Percentiles rank a stretch among this genome's conserved stretches.
These are phyloP conservation scores for Scaptomyza cyrtandrae DNA, from an alignment of 2,888 invertebrate genomes.

Conservation along the genomic window DNA sequence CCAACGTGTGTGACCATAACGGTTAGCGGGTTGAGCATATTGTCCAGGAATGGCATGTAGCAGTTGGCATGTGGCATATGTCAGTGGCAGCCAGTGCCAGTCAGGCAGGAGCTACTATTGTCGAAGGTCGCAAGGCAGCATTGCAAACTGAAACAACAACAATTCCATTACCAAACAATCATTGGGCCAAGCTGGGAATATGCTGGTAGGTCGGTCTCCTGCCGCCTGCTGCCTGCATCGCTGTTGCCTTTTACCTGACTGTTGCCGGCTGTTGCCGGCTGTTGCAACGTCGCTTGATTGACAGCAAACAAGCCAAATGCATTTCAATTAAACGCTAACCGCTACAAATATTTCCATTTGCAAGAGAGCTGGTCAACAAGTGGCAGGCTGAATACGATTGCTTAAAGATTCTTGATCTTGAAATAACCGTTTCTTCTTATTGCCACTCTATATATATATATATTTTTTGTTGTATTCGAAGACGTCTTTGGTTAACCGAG, in stretches of 20 bases:
- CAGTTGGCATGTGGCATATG: slow-evolving; percentile 13
- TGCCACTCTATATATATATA: slow-evolving; percentile 33
- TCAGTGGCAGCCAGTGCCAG: slow-evolving; percentile 8
- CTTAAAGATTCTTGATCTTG: slow-evolving; percentile 26
- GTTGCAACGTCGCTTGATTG: slow-evolving; percentile 66
- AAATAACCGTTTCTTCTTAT: slow-evolving; percentile 19
- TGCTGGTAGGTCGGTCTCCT: slow-evolving; percentile 6
- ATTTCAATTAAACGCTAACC: slow-evolving; percentile 82
- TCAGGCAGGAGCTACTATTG: background rate
- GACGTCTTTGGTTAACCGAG: slow-evolving; percentile 37
- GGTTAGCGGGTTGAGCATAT: slow-evolving; percentile 12
- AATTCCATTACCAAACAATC: slow-evolving; percentile 47
- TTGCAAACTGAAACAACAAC: slow-evolving; percentile 24
- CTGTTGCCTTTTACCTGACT: slow-evolving; percentile 5
- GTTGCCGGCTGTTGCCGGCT: slow-evolving; percentile 13
- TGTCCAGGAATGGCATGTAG: slow-evolving; percentile 6
- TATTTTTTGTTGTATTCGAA: slow-evolving; percentile 40
- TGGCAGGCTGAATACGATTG: slow-evolving; percentile 41
- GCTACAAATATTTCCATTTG: slow-evolving; percentile 79
- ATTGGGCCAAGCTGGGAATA: slow-evolving; percentile 12
- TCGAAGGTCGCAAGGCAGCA: slow-evolving; percentile 48
- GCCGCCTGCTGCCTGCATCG: background rate
- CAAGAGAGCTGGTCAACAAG: slow-evolving; percentile 69
- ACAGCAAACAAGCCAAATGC: slow-evolving; percentile 80
- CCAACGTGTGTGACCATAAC: slow-evolving; percentile 34